phyloP scores from a whole-genome alignment of 1,140 invertebrate genomes.

The Lepidurus packardi region DNA sequence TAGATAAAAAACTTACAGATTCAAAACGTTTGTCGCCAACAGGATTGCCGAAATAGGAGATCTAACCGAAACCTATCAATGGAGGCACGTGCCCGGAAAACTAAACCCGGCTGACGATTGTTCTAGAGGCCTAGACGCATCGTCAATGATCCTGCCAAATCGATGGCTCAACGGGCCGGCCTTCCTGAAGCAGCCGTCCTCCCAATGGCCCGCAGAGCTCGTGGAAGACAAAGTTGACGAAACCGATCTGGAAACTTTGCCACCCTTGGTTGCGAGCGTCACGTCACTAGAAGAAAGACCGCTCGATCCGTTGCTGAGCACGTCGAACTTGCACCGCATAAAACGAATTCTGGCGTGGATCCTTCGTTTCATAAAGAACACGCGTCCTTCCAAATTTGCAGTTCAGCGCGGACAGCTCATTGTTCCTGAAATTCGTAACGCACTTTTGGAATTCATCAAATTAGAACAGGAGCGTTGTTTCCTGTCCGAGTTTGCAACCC shows the following conservation, averaged over 20 bases:
- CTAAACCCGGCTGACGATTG: slow-evolving; percentile 8
- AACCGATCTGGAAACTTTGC: not conserved
- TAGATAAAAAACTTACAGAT: no score
- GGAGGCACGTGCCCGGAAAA: not conserved
- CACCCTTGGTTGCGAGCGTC: not conserved
- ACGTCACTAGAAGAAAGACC: not conserved
- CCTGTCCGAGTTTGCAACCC: no score
- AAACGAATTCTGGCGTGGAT: slow-evolving; percentile 27
- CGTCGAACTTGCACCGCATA: not conserved
- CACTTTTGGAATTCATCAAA: no score
- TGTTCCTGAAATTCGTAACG: no score
- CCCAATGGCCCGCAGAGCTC: not conserved
- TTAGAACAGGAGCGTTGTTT: no score
- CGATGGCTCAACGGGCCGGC: not conserved
- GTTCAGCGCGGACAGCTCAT: no score
- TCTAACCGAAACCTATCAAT: not conserved
- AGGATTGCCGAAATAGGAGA: no score
- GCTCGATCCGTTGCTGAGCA: not conserved
- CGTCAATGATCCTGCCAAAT: not conserved
- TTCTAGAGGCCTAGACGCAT: not conserved
- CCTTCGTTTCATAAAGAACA: no score
- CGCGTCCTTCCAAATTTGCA: no score
- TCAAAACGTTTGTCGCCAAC: no score
- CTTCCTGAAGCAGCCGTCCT: not conserved
- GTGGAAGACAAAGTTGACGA: no score